Evolutionary conservation across 2,797 vertebrate species (phyloP).

Genomic region (Dendrocincla fuliginosa): DNA sequence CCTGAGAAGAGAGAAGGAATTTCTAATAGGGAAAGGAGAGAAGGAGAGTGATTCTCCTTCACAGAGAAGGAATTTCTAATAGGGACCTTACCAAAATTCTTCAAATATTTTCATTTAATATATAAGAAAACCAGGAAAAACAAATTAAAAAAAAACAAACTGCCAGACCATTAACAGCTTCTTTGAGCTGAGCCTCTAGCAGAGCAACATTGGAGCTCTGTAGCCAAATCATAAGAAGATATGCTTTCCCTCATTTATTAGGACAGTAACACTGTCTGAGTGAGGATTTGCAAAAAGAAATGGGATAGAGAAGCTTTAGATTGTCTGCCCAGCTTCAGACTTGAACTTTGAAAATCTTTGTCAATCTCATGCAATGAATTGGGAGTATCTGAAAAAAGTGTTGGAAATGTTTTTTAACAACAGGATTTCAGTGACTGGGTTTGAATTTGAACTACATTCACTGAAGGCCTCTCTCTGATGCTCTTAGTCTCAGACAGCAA

Average conservation of each 20-base stretch:
- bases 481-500: neutral
- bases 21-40: neutral
- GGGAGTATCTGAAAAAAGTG: neutral
- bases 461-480: neutral
- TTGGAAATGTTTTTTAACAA: fast-evolving
- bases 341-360: neutral
- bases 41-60: too few species aligned
- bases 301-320: neutral
- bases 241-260: neutral
- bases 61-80: neutral
- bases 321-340: neutral
- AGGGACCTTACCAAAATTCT: neutral
- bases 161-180: neutral
- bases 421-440: neutral
- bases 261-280: neutral
- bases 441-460: neutral
- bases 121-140: neutral
- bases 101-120: neutral
- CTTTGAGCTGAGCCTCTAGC: neutral
- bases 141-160: neutral
- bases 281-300: neutral
- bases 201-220: neutral
- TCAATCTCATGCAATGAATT: neutral
- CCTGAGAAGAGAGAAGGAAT: neutral
- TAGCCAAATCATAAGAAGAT: neutral